Percentiles rank a stretch among this genome's conserved stretches.
Evolutionary conservation across 1,140 invertebrate genomes (phyloP).

Genomic region (Cotesia typhae): DNA sequence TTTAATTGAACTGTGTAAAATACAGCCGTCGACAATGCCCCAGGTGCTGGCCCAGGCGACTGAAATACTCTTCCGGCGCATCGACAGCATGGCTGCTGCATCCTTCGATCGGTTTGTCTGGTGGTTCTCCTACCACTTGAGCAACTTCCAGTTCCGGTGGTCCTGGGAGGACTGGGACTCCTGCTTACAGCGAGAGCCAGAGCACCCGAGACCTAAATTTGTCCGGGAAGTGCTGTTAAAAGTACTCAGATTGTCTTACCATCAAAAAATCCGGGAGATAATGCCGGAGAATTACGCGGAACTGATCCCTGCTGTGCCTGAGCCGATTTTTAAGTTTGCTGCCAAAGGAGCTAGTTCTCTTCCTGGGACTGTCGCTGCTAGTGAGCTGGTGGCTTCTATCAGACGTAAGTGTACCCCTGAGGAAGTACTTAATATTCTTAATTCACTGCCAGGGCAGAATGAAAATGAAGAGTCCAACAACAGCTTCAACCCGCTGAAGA

Average conservation of each 20-base stretch:
- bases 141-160: conserved; percentile 99
- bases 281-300: conserved; percentile 87
- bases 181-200: conserved; percentile 83
- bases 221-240: conserved; percentile 92
- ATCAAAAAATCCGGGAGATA: conserved; percentile 91
- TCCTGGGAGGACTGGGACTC: conserved; percentile 96
- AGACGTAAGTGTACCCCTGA: conserved; percentile 88
- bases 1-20: conserved; percentile 96
- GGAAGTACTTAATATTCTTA: conserved; percentile 88
- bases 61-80: conserved; percentile 94
- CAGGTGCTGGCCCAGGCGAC: conserved; percentile 97
- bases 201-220: conserved; percentile 96
- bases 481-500: conserved; percentile 88
- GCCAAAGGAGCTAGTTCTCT: conserved; percentile 80
- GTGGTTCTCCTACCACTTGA: conserved; percentile 99
- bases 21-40: conserved; percentile 96
- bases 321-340: conserved; percentile 84
- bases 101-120: conserved; percentile 96
- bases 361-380: conserved; percentile 83
- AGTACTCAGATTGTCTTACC: conserved; percentile 93
- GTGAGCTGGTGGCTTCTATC: conserved; percentile 85
- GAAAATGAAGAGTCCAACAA: conserved; percentile 76
- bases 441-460: conserved; percentile 83
- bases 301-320: conserved; percentile 81
- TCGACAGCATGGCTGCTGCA: conserved; percentile 96